phyloP scores from a whole-genome alignment of 2,888 invertebrate genomes.

The Chironomus tentans region DNA sequence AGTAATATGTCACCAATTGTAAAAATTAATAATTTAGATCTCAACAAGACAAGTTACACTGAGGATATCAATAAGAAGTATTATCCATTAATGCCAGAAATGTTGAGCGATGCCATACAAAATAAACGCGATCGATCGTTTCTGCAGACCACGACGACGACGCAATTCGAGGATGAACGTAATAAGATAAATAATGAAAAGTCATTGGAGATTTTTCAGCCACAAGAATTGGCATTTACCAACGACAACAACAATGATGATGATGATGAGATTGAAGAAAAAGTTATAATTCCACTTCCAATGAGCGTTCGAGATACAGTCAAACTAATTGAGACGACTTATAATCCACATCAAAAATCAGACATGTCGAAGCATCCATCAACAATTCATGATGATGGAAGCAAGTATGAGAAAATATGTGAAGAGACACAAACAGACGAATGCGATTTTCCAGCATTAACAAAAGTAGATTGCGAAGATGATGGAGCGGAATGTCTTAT shows the following conservation, averaged over 20 bases:
- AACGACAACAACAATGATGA: neutral
- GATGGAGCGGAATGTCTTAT: neutral
- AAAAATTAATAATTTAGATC: conserved; percentile 17
- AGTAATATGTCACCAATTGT: conserved; percentile 1
- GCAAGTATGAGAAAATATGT: neutral
- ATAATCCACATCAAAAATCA: neutral
- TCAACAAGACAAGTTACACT: conserved; percentile 15
- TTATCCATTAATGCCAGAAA: conserved; percentile 30
- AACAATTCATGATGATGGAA: too few relatives aligned
- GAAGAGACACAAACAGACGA: neutral
- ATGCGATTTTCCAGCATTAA: too few relatives aligned
- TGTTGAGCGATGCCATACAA: conserved; percentile 29
- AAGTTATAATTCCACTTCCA: neutral
- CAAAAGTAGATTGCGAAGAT: neutral
- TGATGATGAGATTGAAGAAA: neutral
- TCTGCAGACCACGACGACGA: neutral
- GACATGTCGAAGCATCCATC: neutral
- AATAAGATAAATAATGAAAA: neutral
- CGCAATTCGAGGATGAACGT: neutral
- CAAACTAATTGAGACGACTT: conserved; percentile 11
- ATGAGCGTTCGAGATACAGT: conserved; percentile 15
- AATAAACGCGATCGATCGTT: conserved; percentile 15
- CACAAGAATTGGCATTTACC: neutral
- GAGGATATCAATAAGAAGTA: conserved; percentile 26
- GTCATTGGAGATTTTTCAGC: neutral